Evolutionary conservation across 2,888 invertebrate genomes (phyloP).

Genomic region (Plusia festucae): DNA sequence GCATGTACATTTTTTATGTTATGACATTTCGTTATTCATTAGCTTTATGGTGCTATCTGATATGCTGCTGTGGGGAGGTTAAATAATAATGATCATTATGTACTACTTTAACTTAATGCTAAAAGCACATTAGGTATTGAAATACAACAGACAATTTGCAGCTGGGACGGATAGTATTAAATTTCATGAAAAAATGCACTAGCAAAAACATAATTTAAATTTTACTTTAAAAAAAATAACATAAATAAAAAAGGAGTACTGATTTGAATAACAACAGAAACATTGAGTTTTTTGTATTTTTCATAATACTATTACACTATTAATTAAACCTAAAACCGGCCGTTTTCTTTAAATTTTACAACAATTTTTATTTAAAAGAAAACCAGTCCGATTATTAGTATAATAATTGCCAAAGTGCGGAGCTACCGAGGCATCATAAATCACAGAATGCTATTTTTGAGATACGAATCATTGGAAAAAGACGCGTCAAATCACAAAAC

Average conservation of each 20-base stretch:
- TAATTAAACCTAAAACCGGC: slow-evolving; percentile 63
- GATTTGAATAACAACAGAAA: slow-evolving; percentile 60
- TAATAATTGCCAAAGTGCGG: slow-evolving; percentile 76
- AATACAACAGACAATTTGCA: slow-evolving; percentile 61
- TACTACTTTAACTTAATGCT: slow-evolving; percentile 70
- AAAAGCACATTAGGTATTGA: slow-evolving; percentile 61
- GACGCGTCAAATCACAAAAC: slow-evolving; percentile 50
- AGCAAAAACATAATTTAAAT: slow-evolving; percentile 59
- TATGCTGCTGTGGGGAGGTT: slow-evolving; percentile 82
- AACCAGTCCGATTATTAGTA: slow-evolving; percentile 66
- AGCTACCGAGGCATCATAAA: slow-evolving; percentile 81
- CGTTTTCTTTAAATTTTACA: slow-evolving; percentile 60
- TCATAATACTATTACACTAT: slow-evolving; percentile 52
- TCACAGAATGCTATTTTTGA: slow-evolving; percentile 81
- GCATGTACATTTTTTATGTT: slow-evolving; percentile 85
- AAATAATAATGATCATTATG: slow-evolving; percentile 68
- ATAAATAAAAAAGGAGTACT: slow-evolving; percentile 43
- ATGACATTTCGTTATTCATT: slow-evolving; percentile 74
- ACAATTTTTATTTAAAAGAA: slow-evolving; percentile 64
- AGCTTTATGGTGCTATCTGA: slow-evolving; percentile 73
- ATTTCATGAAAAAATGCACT: slow-evolving; percentile 62
- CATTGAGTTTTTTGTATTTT: slow-evolving; percentile 40
- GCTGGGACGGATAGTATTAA: slow-evolving; percentile 75
- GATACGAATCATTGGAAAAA: slow-evolving; percentile 56
- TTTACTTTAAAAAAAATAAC: slow-evolving; percentile 45